Percentiles rank a stretch among this genome's conserved stretches.
Conservation (phyloP, 2,113 vertebrate genomes). For the Patagioenas fasciata region DNA sequence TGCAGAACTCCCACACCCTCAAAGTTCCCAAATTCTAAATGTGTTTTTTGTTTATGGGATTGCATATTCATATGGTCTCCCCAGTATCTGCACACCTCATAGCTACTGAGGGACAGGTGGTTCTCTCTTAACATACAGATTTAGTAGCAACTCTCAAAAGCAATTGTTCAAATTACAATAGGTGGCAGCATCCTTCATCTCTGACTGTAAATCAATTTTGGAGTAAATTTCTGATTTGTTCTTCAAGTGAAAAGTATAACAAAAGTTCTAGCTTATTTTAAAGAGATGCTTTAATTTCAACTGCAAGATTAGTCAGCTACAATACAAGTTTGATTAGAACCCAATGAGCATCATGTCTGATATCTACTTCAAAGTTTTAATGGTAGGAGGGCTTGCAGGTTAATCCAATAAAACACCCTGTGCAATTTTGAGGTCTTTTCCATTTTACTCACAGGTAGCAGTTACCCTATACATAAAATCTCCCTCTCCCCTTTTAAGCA, state of each 20-base stretch:
- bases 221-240: not conserved
- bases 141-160: not conserved
- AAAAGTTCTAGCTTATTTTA: not conserved
- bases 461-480: not conserved
- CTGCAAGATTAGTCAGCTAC: not conserved
- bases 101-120: not conserved
- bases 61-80: not conserved
- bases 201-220: not conserved
- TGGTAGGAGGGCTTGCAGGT: not conserved
- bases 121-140: not conserved
- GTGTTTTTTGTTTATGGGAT: not conserved
- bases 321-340: not conserved
- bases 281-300: not conserved
- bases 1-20: not conserved
- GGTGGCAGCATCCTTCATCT: not conserved
- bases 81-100: not conserved
- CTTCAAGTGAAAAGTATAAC: not conserved
- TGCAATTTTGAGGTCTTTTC: not conserved
- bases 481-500: not conserved
- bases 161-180: not conserved
- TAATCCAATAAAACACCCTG: not conserved
- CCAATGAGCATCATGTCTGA: not conserved
- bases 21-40: not conserved
- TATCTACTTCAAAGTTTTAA: not conserved
- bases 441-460: not conserved